Evolutionary conservation across 2,113 vertebrate species (phyloP).

Genomic region (Turdus rufiventris): DNA sequence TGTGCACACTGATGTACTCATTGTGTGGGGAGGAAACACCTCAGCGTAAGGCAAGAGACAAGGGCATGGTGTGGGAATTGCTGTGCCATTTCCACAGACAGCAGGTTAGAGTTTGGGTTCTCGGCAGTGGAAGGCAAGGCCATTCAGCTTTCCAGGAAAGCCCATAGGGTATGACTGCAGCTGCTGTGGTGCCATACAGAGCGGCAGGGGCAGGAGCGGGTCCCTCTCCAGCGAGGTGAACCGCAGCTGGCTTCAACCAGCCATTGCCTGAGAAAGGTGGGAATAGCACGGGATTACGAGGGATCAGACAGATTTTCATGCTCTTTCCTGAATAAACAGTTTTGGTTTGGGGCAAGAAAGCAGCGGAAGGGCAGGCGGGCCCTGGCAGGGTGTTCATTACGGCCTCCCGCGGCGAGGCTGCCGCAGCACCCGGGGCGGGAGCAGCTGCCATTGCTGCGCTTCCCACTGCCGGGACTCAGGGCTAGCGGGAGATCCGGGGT

Average conservation of each 20-base stretch:
- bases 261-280: accelerated
- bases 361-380: background rate
- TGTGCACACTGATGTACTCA: accelerated
- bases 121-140: accelerated
- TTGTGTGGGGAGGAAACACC: accelerated
- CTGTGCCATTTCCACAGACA: accelerated
- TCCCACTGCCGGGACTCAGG: background rate
- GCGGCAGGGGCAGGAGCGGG: background rate
- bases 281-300: background rate
- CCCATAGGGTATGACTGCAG: accelerated
- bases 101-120: accelerated
- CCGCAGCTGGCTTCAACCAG: background rate
- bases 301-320: background rate
- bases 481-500: background rate
- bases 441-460: accelerated
- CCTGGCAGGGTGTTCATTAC: accelerated
- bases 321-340: background rate
- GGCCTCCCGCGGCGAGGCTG: too few species aligned
- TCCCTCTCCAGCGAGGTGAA: accelerated
- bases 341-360: background rate
- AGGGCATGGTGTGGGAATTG: accelerated
- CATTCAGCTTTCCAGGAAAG: background rate
- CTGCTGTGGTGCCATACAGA: accelerated
- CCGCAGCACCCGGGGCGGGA: background rate
- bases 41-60: accelerated